Percentiles rank a stretch among this genome's conserved stretches.
Conservation (phyloP, 37 sponge, comb jelly and placozoan species). For the Petrosia ficiformis region DNA sequence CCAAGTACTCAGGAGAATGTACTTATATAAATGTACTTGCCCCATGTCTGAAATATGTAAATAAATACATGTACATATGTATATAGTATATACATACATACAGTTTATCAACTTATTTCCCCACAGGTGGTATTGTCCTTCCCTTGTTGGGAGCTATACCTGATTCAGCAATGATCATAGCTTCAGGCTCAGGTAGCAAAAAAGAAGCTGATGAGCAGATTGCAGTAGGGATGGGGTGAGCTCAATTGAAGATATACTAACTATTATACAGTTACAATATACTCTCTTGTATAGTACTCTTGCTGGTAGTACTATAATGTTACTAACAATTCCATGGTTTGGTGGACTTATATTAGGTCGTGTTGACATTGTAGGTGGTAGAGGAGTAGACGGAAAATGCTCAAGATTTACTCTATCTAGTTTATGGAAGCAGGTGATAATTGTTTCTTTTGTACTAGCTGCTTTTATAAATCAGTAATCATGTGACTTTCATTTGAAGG, state of each 20-base stretch:
- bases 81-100: no score
- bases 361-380: slow-evolving; percentile 74
- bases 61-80: no score
- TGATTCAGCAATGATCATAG: slow-evolving; percentile 90
- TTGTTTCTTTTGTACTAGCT: background rate
- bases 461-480: background rate
- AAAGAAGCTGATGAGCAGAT: slow-evolving; percentile 79
- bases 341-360: slow-evolving; percentile 81
- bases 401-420: slow-evolving; percentile 45
- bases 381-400: slow-evolving; percentile 47
- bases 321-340: slow-evolving; percentile 89
- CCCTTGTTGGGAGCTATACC: slow-evolving; percentile 93
- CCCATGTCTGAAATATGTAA: no score
- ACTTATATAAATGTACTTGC: no score
- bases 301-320: slow-evolving; percentile 95
- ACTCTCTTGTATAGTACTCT: slow-evolving; percentile 52
- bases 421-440: slow-evolving; percentile 52
- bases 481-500: background rate
- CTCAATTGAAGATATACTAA: background rate
- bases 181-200: slow-evolving; percentile 73
- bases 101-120: no score
- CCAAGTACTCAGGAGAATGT: no score
- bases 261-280: background rate
- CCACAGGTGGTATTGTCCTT: slow-evolving; percentile 72
- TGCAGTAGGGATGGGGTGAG: slow-evolving; percentile 92